A percentile compares a stretch with the other conserved stretches of the same genome.
Conservation (phyloP, 2,113 vertebrate genomes). For the Anser cygnoides region DNA sequence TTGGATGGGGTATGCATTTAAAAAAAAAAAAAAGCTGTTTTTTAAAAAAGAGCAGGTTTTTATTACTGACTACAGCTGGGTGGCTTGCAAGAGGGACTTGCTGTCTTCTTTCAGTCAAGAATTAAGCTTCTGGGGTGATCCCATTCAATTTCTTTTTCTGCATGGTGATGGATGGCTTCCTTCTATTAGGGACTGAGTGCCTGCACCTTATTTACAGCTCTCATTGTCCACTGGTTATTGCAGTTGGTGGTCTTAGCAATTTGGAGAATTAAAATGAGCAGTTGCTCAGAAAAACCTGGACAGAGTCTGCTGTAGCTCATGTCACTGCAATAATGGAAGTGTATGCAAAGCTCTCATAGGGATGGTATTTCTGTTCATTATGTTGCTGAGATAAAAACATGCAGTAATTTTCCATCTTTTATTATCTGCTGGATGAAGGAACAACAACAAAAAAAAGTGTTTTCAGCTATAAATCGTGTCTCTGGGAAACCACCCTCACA, state of each 20-base stretch:
- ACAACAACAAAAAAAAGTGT: not conserved
- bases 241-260: not conserved
- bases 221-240: not conserved
- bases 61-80: not conserved
- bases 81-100: not conserved
- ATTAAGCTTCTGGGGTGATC: not conserved
- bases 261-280: not conserved
- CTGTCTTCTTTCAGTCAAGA: not conserved
- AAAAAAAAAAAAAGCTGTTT: no score
- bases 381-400: not conserved
- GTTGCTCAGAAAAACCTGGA: not conserved
- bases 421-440: not conserved
- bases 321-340: not conserved
- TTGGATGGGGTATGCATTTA: not conserved
- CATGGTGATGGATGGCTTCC: not conserved
- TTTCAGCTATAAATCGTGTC: not conserved
- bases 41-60: not conserved
- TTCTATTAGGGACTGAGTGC: not conserved
- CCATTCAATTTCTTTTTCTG: not conserved
- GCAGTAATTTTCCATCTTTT: conserved; percentile 2
- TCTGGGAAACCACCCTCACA: not conserved
- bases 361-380: not conserved
- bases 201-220: not conserved
- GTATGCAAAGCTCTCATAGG: not conserved
- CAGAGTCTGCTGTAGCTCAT: not conserved